Evolutionary conservation across 2,888 invertebrate species (phyloP).

Genomic region (Pachliopta kotzebuea): DNA sequence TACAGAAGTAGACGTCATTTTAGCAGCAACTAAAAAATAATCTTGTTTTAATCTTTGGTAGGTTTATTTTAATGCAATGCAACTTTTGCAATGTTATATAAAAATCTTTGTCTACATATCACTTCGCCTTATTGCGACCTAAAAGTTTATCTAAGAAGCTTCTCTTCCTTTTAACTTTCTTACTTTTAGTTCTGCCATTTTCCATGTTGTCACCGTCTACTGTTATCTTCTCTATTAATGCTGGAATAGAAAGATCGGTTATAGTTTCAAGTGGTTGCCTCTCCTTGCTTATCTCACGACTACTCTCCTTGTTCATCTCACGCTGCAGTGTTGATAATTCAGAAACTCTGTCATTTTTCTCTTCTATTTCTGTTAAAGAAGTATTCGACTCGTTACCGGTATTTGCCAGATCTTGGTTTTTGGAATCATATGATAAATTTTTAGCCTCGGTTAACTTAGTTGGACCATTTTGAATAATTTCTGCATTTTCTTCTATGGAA

Average conservation of each 20-base stretch:
- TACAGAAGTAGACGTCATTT: constrained; percentile 61
- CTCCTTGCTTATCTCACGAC: constrained; percentile 56
- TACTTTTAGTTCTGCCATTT: constrained; percentile 51
- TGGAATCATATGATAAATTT: constrained; percentile 31
- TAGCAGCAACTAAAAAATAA: constrained; percentile 43
- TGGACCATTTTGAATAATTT: constrained; percentile 46
- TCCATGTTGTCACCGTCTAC: constrained; percentile 60
- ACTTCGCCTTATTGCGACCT: constrained; percentile 65
- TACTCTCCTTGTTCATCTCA: constrained; percentile 56
- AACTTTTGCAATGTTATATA: constrained; percentile 47
- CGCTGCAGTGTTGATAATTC: constrained; percentile 58
- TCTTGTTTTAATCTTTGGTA: constrained; percentile 70
- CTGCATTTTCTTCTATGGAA: constrained; percentile 40
- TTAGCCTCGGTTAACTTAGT: constrained; percentile 30
- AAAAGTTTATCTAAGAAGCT: constrained; percentile 73
- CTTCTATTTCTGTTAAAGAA: constrained; percentile 62
- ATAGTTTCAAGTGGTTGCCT: constrained; percentile 48
- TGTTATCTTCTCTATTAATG: constrained; percentile 65
- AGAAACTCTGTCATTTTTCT: constrained; percentile 65
- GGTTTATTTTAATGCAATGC: constrained; percentile 53
- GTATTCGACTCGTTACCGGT: constrained; percentile 46
- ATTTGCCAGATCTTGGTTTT: constrained; percentile 33
- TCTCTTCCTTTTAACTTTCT: constrained; percentile 72
- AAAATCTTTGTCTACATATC: constrained; percentile 38
- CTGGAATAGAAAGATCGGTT: constrained; percentile 67